Evolutionary conservation across 2,113 vertebrate species (phyloP), one percentile per base, ranked within the genome.

Genomic region (Thamnaconus septentrionalis): DNA sequence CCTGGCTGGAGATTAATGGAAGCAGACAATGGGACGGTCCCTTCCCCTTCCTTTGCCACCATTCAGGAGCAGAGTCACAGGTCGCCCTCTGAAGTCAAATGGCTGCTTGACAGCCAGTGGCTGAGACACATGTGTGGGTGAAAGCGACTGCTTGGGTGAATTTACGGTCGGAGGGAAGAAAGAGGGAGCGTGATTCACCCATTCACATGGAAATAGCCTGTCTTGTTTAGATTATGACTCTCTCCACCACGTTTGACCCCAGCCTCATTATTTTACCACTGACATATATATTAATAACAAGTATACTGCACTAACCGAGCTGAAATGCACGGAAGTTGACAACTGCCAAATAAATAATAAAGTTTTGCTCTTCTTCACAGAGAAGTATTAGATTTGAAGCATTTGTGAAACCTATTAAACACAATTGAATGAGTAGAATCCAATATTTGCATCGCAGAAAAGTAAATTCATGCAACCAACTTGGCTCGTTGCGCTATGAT

Each of bases 61-160:
- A 81, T 87, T 84, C 74, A 85, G 44, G 50, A 72, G 45, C 47
- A 48, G 61, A 80, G 81, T 80, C 78, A 82, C 74, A 78, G 81
- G 81, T 84, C 68, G 43, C 6, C 66, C 63, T 85, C 41, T 77
- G 86, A 83, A 51, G 56, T 75, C 66, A 71, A 70, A 64, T 41
- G 53, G 57, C 63, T 58, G 60, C 49, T 64, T 6, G 31, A 11
- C 6, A 47, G 59, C 53, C 59, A 42, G 65, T 48, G 71, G 68
- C 48, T 57, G 60, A 51, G 76, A 46, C 61, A 53, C 46, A 71
- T 75, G 59, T 63, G 66, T 78, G 79, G 66, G 61, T n/a, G 11
- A 59, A 58, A 75, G 59, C 65, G 39, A 45, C 57, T 53, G 18
- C 18, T 31, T 31, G 18, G 18, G 70, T 78, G 60, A 83, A 80